These are phyloP conservation scores for Chlorodrepanis virens DNA, from an alignment of 2,113 vertebrate species.

Conservation along the genomic window DNA sequence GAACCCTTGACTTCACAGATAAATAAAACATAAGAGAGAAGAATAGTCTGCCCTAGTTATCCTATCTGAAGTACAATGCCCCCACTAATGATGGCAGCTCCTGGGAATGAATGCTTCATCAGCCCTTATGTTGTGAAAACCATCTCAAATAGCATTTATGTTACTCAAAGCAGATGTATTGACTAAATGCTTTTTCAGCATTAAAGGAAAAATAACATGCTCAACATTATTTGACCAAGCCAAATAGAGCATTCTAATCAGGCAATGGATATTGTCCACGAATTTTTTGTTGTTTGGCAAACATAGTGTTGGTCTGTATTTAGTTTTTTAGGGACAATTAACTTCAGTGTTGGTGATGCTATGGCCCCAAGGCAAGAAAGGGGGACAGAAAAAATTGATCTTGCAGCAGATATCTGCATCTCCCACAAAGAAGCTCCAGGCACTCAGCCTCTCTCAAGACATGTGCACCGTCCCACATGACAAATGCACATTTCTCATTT, in stretches of 20 bases:
- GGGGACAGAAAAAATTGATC: neutral
- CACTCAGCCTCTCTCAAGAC: neutral
- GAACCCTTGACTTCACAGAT: neutral
- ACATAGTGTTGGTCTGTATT: neutral
- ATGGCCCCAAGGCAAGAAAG: neutral
- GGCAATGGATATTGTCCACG: neutral
- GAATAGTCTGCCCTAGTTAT: neutral
- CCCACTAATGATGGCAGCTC: neutral
- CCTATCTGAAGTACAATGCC: neutral
- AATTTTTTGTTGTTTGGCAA: neutral
- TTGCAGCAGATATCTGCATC: neutral
- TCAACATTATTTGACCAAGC: neutral
- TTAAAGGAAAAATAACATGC: neutral
- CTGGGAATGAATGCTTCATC: neutral
- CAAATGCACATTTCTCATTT: neutral
- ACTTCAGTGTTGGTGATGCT: neutral
- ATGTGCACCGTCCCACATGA: neutral
- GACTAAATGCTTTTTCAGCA: slow-evolving; percentile 14
- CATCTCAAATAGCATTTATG: neutral
- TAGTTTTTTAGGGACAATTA: slow-evolving; percentile 32
- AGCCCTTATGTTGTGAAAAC: neutral
- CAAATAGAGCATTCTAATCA: slow-evolving; percentile 29
- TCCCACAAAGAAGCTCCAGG: neutral
- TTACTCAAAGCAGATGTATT: slow-evolving; percentile 27
- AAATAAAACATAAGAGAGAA: neutral